Evolutionary conservation across 2,797 vertebrate genomes (phyloP).

Genomic region (Micropoecilia bifurca): DNA sequence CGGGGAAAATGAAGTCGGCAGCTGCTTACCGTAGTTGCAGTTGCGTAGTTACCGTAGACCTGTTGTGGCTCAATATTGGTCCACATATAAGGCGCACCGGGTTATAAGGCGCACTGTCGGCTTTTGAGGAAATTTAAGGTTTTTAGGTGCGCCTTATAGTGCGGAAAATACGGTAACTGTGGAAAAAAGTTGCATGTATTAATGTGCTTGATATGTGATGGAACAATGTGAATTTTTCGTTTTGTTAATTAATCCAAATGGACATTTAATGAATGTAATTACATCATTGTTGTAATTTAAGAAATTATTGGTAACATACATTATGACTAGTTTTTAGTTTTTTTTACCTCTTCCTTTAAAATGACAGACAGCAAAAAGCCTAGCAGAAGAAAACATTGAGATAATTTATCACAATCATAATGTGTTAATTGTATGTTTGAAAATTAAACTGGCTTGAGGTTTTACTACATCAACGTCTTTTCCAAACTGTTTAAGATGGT

Average conservation of each 20-base stretch:
- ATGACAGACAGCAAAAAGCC: background rate
- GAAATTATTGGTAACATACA: background rate
- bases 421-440: slow-evolving; percentile 53
- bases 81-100: too few species aligned
- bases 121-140: too few species aligned
- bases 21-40: too few species aligned
- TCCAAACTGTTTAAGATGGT: slow-evolving; percentile 34
- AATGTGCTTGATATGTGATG: background rate
- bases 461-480: slow-evolving; percentile 47
- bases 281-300: background rate
- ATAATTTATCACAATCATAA: slow-evolving; percentile 66
- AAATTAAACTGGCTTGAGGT: slow-evolving; percentile 48
- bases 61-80: too few species aligned
- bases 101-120: too few species aligned
- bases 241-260: background rate
- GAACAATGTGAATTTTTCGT: background rate
- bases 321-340: background rate
- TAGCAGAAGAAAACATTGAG: slow-evolving; percentile 56
- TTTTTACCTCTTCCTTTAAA: background rate
- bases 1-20: too few species aligned
- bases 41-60: too few species aligned
- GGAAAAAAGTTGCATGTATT: background rate
- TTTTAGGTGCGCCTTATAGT: too few species aligned
- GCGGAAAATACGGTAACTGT: too few species aligned
- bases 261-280: background rate